Percentiles rank a stretch among this genome's conserved stretches.
phyloP scores from a whole-genome alignment of 2,113 vertebrate genomes.

The Octodon degus region DNA sequence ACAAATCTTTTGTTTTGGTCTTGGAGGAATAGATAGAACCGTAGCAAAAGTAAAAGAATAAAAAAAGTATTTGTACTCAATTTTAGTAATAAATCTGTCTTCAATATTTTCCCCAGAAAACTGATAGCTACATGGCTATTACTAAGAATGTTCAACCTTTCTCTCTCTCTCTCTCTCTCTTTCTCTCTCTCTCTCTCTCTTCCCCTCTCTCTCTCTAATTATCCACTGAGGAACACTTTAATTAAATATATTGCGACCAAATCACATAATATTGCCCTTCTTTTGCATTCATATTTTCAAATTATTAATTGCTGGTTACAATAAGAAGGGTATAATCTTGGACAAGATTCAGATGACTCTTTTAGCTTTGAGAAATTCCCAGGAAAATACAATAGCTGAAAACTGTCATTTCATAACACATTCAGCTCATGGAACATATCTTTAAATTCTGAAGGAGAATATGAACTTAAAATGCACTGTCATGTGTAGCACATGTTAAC shows the following conservation, averaged over 20 bases:
- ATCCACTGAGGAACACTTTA: not conserved
- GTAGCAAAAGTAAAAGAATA: not conserved
- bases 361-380: not conserved
- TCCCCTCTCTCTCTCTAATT: not conserved
- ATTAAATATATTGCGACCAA: not conserved
- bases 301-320: not conserved
- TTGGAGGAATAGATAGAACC: not conserved
- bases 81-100: not conserved
- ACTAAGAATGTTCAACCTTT: not conserved
- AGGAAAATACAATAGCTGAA: not conserved
- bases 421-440: not conserved
- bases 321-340: not conserved
- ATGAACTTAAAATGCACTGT: not conserved
- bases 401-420: fast-evolving
- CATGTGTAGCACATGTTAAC: not conserved
- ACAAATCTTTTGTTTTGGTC: not conserved
- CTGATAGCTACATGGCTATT: not conserved
- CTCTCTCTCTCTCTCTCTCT: not conserved
- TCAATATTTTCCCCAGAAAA: not conserved
- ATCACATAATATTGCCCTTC: not conserved
- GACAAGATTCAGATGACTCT: not conserved
- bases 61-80: not conserved
- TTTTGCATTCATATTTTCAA: not conserved
- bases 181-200: too few species aligned
- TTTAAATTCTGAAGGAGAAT: not conserved